These are phyloP conservation scores for Cydia amplana DNA, from an alignment of 1,140 invertebrate genomes.

Conservation along the genomic window DNA sequence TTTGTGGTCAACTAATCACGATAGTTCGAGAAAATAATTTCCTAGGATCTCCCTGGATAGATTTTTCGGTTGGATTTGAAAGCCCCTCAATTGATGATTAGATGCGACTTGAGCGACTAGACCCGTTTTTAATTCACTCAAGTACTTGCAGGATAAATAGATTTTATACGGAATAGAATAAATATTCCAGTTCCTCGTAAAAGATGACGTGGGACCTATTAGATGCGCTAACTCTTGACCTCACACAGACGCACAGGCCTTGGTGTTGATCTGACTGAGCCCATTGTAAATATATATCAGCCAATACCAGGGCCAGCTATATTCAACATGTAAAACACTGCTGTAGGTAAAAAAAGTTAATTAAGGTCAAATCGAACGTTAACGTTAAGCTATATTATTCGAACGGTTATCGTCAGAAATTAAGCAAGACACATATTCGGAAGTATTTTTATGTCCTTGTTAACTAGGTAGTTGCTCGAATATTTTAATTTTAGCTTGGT, in stretches of 20 bases:
- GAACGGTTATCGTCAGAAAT: neutral
- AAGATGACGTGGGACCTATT: slow-evolving; percentile 16
- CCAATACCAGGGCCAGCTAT: slow-evolving; percentile 5
- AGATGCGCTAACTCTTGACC: slow-evolving; percentile 28
- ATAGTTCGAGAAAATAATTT: no score
- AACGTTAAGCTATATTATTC: neutral
- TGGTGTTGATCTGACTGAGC: slow-evolving; percentile 14
- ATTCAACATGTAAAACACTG: slow-evolving; percentile 1
- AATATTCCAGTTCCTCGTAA: slow-evolving; percentile 11
- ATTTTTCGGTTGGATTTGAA: no score
- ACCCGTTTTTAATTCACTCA: no score
- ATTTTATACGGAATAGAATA: slow-evolving; percentile 1
- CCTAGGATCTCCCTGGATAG: no score
- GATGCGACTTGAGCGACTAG: no score
- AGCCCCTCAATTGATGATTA: no score
- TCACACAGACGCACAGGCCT: slow-evolving; percentile 8
- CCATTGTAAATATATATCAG: slow-evolving; percentile 9
- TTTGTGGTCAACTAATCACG: neutral
- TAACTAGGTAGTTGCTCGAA: neutral
- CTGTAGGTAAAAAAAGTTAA: slow-evolving; percentile 11
- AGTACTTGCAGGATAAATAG: slow-evolving; percentile 6
- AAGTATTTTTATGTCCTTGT: slow-evolving; percentile 3
- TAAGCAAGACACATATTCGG: neutral
- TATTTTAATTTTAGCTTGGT: no score
- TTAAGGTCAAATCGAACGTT: slow-evolving; percentile 24